phyloP scores from a whole-genome alignment of 1,140 invertebrate genomes.

The Drosophila lini region DNA sequence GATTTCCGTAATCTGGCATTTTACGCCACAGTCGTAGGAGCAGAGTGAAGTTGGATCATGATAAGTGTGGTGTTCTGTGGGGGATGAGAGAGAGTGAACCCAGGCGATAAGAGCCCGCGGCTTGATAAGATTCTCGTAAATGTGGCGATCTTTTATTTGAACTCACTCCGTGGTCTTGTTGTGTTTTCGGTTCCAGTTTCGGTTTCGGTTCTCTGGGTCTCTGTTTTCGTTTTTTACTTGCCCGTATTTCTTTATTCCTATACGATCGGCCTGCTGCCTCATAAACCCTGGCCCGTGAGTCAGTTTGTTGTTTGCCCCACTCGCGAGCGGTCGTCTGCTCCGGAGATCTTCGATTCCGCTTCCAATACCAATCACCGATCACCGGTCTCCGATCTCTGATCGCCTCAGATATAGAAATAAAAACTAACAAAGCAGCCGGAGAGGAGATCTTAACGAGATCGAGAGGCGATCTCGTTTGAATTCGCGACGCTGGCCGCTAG shows the following conservation, averaged over 20 bases:
- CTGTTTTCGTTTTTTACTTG: constrained; percentile 38
- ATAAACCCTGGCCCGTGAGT: constrained; percentile 61
- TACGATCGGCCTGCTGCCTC: constrained; percentile 51
- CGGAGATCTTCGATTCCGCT: constrained; percentile 29
- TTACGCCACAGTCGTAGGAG: not conserved
- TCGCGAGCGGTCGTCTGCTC: constrained; percentile 56
- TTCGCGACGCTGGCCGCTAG: constrained; percentile 40
- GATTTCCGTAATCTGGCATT: constrained; percentile 50
- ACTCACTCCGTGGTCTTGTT: constrained; percentile 37
- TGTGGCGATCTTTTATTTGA: constrained; percentile 44
- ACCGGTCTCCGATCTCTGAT: constrained; percentile 9
- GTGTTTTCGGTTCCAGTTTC: constrained; percentile 22
- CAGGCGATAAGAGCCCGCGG: constrained; percentile 50
- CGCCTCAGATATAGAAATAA: constrained; percentile 31
- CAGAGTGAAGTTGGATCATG: constrained; percentile 41
- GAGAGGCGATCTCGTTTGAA: constrained; percentile 44
- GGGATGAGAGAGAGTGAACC: constrained; percentile 19
- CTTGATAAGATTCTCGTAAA: constrained; percentile 61
- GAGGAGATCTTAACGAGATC: constrained; percentile 29
- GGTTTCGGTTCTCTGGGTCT: constrained; percentile 25
- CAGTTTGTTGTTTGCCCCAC: constrained; percentile 66
- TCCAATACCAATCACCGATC: constrained; percentile 15
- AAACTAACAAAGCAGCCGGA: constrained; percentile 15
- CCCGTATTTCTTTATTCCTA: constrained; percentile 48
- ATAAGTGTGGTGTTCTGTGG: constrained; percentile 13